Conservation (phyloP, 37 sponge, comb jelly and placozoan genomes). For the Beroe forskalii region DNA sequence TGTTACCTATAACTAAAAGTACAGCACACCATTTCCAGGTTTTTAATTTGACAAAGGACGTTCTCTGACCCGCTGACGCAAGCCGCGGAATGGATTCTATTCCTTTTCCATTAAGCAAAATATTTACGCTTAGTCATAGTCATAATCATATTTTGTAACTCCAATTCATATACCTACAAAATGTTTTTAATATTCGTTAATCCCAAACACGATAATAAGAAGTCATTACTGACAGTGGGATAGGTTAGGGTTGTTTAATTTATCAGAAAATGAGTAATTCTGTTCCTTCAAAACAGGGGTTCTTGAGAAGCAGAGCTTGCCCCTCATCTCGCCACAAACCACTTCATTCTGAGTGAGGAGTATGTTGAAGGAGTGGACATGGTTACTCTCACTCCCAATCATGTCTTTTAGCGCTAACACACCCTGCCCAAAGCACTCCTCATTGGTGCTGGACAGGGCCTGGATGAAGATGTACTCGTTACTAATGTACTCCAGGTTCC, state of each 20-base stretch:
- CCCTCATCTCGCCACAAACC: constrained; percentile 25
- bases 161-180: too few relatives aligned
- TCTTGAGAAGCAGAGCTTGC: background rate
- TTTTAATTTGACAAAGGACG: too few relatives aligned
- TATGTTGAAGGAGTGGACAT: background rate
- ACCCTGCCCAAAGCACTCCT: constrained; percentile 30
- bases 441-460: background rate
- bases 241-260: background rate
- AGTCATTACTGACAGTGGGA: too few relatives aligned
- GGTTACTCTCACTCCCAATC: background rate
- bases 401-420: background rate
- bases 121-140: too few relatives aligned
- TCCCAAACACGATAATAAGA: too few relatives aligned
- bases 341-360: background rate
- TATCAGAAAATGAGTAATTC: background rate
- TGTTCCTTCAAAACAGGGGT: background rate
- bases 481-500: background rate
- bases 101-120: too few relatives aligned
- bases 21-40: too few relatives aligned
- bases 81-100: too few relatives aligned
- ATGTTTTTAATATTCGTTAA: too few relatives aligned
- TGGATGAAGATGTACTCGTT: constrained; percentile 45
- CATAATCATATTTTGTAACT: too few relatives aligned
- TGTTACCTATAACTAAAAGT: too few relatives aligned
- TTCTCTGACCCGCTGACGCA: too few relatives aligned